Evolutionary conservation across 2,113 vertebrate genomes (phyloP).

Genomic region (Danionella cerebrum): DNA sequence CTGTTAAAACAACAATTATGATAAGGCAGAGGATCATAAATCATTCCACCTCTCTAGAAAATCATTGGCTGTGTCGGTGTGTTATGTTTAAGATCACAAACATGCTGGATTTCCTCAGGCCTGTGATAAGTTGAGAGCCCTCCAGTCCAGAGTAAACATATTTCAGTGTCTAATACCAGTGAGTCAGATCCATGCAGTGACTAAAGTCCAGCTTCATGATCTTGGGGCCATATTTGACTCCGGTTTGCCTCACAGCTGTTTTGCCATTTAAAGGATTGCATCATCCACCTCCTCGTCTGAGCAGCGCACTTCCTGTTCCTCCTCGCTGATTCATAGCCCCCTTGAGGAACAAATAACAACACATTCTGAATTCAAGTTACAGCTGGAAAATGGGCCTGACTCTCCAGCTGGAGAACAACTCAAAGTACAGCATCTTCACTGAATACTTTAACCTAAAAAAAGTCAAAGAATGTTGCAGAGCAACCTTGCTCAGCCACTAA

Average conservation of each 20-base stretch:
- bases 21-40: no score
- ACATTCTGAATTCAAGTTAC: background rate
- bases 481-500: no score
- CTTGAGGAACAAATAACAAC: background rate
- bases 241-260: conserved; percentile 29
- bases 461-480: no score
- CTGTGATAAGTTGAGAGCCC: background rate
- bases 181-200: background rate
- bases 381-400: background rate
- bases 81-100: background rate
- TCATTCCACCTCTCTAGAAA: no score
- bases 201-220: conserved; percentile 21
- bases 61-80: background rate
- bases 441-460: no score
- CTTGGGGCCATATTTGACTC: background rate
- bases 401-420: background rate
- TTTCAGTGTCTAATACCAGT: conserved; percentile 2
- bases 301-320: background rate
- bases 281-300: background rate
- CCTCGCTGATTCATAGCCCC: background rate
- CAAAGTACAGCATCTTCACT: background rate
- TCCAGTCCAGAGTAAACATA: background rate
- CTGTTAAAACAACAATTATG: no score
- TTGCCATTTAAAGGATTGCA: conserved; percentile 8
- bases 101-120: background rate